These are phyloP conservation scores for Gracilinanus agilis DNA, from an alignment of 2,113 vertebrate species.

Conservation along the genomic window DNA sequence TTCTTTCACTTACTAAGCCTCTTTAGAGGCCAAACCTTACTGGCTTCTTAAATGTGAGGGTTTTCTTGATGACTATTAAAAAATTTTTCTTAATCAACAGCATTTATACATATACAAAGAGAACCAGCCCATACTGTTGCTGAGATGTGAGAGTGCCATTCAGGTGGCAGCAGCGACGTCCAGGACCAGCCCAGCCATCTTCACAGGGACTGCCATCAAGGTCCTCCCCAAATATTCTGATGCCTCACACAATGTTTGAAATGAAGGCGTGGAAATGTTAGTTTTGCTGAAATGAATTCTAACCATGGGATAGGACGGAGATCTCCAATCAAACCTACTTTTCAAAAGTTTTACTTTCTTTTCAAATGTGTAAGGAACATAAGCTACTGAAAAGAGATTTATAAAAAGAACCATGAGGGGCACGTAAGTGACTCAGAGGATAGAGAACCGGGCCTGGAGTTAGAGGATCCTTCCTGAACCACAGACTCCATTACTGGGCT, in stretches of 20 bases:
- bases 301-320: background rate
- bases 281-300: background rate
- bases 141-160: background rate
- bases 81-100: background rate
- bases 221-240: too few species aligned
- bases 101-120: background rate
- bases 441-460: too few species aligned
- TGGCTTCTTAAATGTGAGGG: too few species aligned
- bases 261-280: background rate
- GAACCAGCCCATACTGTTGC: background rate
- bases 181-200: background rate
- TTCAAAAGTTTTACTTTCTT: background rate
- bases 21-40: too few species aligned
- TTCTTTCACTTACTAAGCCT: background rate
- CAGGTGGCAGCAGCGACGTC: background rate
- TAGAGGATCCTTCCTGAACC: too few species aligned
- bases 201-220: background rate
- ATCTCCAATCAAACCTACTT: background rate
- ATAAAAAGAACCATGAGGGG: background rate
- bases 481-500: too few species aligned
- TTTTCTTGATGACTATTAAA: background rate
- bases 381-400: background rate
- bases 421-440: too few species aligned
- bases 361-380: background rate
- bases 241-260: background rate